A percentile compares a stretch with the other conserved stretches of the same genome.
These are phyloP conservation scores for Zaprionus gabonicus DNA, from an alignment of 1,140 invertebrate species.

Conservation along the genomic window DNA sequence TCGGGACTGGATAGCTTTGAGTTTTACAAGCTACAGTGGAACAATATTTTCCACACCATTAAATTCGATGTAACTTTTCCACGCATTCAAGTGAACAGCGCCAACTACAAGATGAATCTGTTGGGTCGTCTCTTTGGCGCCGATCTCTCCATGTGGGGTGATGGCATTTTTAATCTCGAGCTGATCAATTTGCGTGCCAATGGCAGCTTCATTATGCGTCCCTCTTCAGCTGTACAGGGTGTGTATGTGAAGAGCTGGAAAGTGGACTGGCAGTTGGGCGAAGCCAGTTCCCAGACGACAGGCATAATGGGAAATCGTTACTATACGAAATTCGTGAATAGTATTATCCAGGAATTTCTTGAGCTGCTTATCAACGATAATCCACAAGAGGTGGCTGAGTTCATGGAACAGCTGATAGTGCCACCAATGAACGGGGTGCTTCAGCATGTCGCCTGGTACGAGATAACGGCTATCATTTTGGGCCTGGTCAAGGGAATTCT, in stretches of 20 bases:
- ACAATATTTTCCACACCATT: slow-evolving; percentile 63
- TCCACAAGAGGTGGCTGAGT: slow-evolving; percentile 56
- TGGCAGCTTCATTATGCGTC: slow-evolving; percentile 72
- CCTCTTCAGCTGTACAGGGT: slow-evolving; percentile 39
- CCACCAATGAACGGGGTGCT: slow-evolving; percentile 61
- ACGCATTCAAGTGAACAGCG: slow-evolving; percentile 48
- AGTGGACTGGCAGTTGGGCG: slow-evolving; percentile 55
- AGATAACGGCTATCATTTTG: slow-evolving; percentile 70
- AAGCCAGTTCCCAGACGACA: slow-evolving; percentile 57
- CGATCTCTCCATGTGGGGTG: slow-evolving; percentile 48
- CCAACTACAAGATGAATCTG: slow-evolving; percentile 62
- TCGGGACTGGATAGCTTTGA: slow-evolving; percentile 73
- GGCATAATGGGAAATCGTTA: slow-evolving; percentile 58
- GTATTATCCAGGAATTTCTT: slow-evolving; percentile 66
- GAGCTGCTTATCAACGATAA: slow-evolving; percentile 66
- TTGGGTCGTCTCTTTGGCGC: slow-evolving; percentile 43
- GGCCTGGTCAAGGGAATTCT: slow-evolving; percentile 62
- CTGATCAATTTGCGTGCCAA: slow-evolving; percentile 60
- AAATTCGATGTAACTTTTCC: slow-evolving; percentile 73
- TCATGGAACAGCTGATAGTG: slow-evolving; percentile 63
- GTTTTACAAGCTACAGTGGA: slow-evolving; percentile 61
- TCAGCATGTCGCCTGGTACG: slow-evolving; percentile 69
- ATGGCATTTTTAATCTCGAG: slow-evolving; percentile 60
- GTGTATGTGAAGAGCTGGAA: slow-evolving; percentile 62
- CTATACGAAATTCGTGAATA: slow-evolving; percentile 63